Base-by-base conservation (phyloP, 1,140 invertebrate genomes). In the Hesperophylax magnus region DNA sequence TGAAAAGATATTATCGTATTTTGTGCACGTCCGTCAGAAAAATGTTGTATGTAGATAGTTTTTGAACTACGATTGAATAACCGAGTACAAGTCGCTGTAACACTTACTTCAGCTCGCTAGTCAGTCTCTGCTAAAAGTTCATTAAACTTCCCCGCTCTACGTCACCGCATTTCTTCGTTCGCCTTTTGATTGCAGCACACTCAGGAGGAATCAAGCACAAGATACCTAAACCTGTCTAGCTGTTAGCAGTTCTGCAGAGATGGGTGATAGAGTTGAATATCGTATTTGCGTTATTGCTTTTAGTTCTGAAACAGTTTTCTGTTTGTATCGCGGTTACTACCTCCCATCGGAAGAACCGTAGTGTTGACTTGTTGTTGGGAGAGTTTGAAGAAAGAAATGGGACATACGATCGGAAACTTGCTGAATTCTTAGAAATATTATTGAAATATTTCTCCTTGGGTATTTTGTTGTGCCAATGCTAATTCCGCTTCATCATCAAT, bases 121-220 rank as follows among this genome's bases (percentile, higher is more conserved):
- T 77, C 58, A 65, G 31, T 65, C 39, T 39, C 39, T 77, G 72
- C 58, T 53, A 31, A 27, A 47, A 53, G 75, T 61, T 77, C 75
- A 65, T 63, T 63, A 56, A 82, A 78, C 78, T 82, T 80, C 47
- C 31, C 20, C 65, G 27, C 27, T 65, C 76, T 80, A 82, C 81
- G 81, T 82, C 81, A 82, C 74, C 54, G 71, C 77, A 77, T 81
- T 81, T 81, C 79, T 81, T 81, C 79, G 79, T 77, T 81, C 79
- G 79, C 79, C 63, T 77, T 81, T 39, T 39, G 34, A 39, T 39
- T 39, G 34, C 53, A 22, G 9, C 39, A 53, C 20, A 18, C 69
- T 72, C 53, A 53, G 14, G 17, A 54, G 8, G 27, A 31, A 27
- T 22, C 17, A 31, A 17, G 20, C 15, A 5, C 22, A 31, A 65